Base-by-base conservation (phyloP, 1,140 invertebrate genomes). In the Hesperophylax magnus region DNA sequence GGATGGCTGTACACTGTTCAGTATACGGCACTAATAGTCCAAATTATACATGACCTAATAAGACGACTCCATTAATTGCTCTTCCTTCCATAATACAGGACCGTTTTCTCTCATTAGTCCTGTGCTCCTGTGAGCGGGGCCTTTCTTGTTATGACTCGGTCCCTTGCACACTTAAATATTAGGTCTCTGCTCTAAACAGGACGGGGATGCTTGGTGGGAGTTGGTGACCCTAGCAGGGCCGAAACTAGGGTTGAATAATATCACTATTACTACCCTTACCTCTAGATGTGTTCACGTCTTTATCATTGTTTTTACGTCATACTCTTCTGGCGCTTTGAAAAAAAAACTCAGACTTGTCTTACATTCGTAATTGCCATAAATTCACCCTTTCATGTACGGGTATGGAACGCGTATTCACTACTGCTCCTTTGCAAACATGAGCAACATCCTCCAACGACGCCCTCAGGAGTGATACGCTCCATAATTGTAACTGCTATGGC, bases 11-110 rank as follows among this genome's bases (percentile, higher is more conserved):
- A 14, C 39, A 11, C 39, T 47, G 39, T 47, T 47, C 39, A 47
- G 9, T 47, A 3, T 47, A 72, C 52, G 27, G 24, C 72, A 27
- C 72, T 76, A 76, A 76, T 76, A 76, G 72, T 60, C 72, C 56
- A 60, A 76, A 76, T 76, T 60, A 76, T 76, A 76, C 72, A 76
- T 58, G 72, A 76, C 72, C 72, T 76, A 58, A 76, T 58, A 76
- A 76, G 72, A 76, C 72, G 54, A 61, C 72, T 34, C 72, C 72
- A 76, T 76, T 76, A 76, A 76, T 76, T 58, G 53, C 72, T 58
- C 15, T 76, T 58, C 27, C 72, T 76, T 39, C 56, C 54, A 76
- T 76, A 76, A 61, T 60, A 76, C 72, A 58, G 69, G 20, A 72
- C 69, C 72, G 54, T 76, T 60, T 60, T 58, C 72, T 58, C 53